These are phyloP conservation scores for Charanyca ferruginea DNA, from an alignment of 2,888 invertebrate species.

Conservation along the genomic window DNA sequence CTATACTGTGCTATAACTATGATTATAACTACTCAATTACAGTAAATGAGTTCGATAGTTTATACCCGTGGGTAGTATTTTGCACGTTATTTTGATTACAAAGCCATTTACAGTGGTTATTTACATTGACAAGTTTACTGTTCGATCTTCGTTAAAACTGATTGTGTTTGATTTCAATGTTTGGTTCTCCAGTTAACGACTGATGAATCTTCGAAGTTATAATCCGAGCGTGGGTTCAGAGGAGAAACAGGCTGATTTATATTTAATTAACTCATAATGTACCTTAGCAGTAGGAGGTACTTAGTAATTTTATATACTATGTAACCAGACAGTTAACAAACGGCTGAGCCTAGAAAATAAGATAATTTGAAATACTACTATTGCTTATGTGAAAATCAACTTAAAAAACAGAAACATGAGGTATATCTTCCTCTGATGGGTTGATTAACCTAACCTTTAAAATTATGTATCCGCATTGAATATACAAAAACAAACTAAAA, in stretches of 20 bases:
- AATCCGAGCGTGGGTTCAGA: slow-evolving; percentile 40
- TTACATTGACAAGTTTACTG: slow-evolving; percentile 38
- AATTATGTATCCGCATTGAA: too few species aligned
- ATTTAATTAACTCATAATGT: neutral
- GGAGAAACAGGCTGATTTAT: slow-evolving; percentile 5
- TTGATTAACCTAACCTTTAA: too few species aligned
- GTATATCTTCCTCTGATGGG: too few species aligned
- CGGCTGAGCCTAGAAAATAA: too few species aligned
- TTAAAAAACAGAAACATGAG: too few species aligned
- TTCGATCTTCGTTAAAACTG: slow-evolving; percentile 42
- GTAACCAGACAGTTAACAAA: too few species aligned
- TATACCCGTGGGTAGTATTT: slow-evolving; percentile 44
- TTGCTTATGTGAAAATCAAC: too few species aligned
- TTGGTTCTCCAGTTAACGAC: slow-evolving; percentile 26
- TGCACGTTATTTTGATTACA: slow-evolving; percentile 40
- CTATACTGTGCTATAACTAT: neutral
- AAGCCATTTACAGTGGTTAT: slow-evolving; percentile 33
- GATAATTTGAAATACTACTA: too few species aligned
- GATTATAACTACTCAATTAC: slow-evolving; percentile 23
- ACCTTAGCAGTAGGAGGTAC: neutral
- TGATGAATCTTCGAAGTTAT: slow-evolving; percentile 48
- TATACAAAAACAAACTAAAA: too few species aligned
- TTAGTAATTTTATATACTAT: too few species aligned
- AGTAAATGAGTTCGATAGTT: slow-evolving; percentile 25
- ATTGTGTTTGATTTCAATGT: slow-evolving; percentile 35